A percentile compares a stretch with the other conserved stretches of the same genome.
These are phyloP conservation scores for Eupeodes latifasciatus DNA, from an alignment of 2,888 invertebrate species.

Conservation along the genomic window DNA sequence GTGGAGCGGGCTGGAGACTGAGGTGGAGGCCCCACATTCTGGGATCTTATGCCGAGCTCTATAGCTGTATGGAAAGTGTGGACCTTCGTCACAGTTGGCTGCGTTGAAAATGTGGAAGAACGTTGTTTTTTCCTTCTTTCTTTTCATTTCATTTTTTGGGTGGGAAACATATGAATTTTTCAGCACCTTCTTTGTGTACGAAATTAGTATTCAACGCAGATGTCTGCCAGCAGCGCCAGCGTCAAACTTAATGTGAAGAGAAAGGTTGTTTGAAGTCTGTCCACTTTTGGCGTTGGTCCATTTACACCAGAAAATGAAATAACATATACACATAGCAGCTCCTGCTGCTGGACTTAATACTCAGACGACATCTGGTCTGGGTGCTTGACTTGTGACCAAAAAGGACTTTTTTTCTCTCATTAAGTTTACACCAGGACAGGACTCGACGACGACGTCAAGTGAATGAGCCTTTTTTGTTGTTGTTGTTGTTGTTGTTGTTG, in stretches of 20 bases:
- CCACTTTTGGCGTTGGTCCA: constrained; percentile 74
- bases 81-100: constrained; percentile 71
- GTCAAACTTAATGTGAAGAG: constrained; percentile 64
- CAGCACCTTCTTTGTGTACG: constrained; percentile 71
- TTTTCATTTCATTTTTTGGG: constrained; percentile 26
- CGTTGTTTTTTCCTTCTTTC: constrained; percentile 42
- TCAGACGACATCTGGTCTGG: constrained; percentile 3
- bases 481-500: constrained; percentile 17
- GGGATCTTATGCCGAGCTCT: background rate
- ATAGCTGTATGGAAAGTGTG: constrained; percentile 42
- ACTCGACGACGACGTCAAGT: constrained; percentile 12
- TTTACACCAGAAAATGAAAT: constrained; percentile 59
- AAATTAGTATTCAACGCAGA: constrained; percentile 75
- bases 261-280: constrained; percentile 69
- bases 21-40: constrained; percentile 35
- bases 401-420: constrained; percentile 31
- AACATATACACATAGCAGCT: background rate
- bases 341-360: constrained; percentile 20
- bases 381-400: constrained; percentile 52
- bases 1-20: too few relatives aligned
- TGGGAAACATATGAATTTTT: constrained; percentile 70
- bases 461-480: constrained; percentile 13
- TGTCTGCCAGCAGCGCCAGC: constrained; percentile 57
- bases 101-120: constrained; percentile 55
- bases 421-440: constrained; percentile 60